Evolutionary conservation across 2,113 vertebrate genomes (phyloP).

Genomic region (Poecile atricapillus): DNA sequence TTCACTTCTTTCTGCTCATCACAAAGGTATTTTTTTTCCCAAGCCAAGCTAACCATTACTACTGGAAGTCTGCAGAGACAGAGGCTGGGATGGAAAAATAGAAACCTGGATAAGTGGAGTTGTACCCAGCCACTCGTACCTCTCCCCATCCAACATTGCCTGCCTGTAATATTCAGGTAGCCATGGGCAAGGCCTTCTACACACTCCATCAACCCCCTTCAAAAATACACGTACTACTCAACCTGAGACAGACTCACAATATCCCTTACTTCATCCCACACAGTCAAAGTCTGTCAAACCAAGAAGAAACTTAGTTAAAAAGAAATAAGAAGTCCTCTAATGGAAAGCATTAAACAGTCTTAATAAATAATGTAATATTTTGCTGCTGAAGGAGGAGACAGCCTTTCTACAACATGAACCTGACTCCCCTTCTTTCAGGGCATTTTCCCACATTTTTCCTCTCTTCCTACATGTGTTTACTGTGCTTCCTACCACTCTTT

Average conservation of each 20-base stretch:
- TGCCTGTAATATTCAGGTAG: not conserved
- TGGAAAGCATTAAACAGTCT: not conserved
- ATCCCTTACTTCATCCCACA: not conserved
- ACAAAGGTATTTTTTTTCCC: not conserved
- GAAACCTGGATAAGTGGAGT: not conserved
- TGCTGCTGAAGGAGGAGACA: not conserved
- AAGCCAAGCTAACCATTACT: not conserved
- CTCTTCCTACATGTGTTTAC: not conserved
- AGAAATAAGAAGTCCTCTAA: not conserved
- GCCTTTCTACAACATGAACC: not conserved
- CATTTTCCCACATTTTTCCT: not conserved
- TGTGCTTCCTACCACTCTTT: not conserved
- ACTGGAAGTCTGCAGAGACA: not conserved
- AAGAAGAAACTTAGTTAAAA: not conserved
- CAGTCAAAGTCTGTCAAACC: not conserved
- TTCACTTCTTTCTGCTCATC: not conserved
- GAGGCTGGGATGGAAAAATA: not conserved
- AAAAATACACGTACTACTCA: not conserved
- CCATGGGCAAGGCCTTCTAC: not conserved
- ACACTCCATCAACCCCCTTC: accelerated
- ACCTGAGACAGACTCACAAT: not conserved
- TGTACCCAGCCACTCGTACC: accelerated
- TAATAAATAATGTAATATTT: not conserved
- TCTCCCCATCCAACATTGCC: not conserved
- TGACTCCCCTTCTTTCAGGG: not conserved